Evolutionary conservation across 2,113 vertebrate genomes (phyloP), one percentile per base, ranked within the genome.

Genomic region (Electrona antarctica): DNA sequence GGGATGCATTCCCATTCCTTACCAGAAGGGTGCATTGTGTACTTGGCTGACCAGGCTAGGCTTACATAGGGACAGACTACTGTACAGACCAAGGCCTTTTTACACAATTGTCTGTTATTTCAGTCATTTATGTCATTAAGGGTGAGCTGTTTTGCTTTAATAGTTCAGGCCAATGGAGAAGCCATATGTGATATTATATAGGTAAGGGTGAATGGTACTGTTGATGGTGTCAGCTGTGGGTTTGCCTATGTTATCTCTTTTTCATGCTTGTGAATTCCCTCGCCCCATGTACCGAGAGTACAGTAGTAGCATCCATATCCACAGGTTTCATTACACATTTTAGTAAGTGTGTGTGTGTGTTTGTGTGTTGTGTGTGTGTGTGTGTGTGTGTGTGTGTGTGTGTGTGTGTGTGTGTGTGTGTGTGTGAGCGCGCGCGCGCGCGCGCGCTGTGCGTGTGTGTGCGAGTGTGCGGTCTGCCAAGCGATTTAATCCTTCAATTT

Each of bases 21-120:
- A 65, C 81, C 88, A 87, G 65, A 49, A 69, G 86, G 76, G 86
- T 6, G 85, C 88, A 87, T 74, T 73, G 57, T 77, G 8, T 15
- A 51, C 4, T 67, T n/a, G 52, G 6, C 10, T 13, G 12, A n/a
- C 52, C n/a, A n/a, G 10, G 12, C 52, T 13, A 1, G 52, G n/a
- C 12, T n/a, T 13, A 54, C 52, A 54, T n/a, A 54, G 21, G 12
- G 11, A 33, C 21, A 8, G 55, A 41, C 33, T 41, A 41, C 33
- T 41, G 33, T 41, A 41, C 33, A 41, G 33, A 41, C 33, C 3
- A 41, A 41, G 33, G 33, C 33, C 3, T 41, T 41, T 41, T 41
- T 41, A 41, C 33, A 41, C 33, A 41, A 4, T 41, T 41, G 33
- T 41, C 33, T 41, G 5, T 41, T 41, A 41, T 41, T 41, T 41